A percentile compares a stretch with the other conserved stretches of the same genome.
phyloP scores from a whole-genome alignment of 2,113 vertebrate genomes.

The Scomber scombrus region DNA sequence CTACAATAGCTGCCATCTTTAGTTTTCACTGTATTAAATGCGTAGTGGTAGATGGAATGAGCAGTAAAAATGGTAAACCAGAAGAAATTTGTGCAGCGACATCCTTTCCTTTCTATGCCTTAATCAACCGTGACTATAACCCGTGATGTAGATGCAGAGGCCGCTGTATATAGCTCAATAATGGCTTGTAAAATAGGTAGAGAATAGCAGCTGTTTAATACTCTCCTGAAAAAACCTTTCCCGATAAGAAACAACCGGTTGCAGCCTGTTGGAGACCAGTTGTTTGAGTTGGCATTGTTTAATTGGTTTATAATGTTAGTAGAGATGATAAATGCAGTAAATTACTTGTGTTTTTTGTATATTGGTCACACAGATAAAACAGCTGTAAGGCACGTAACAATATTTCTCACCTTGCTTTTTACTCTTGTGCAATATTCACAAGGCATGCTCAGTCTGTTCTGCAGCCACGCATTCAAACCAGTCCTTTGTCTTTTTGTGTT shows the following conservation, averaged over 20 bases:
- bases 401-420: too few relatives aligned
- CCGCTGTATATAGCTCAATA: too few relatives aligned
- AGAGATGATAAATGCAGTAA: neutral
- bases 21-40: neutral
- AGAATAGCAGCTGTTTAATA: too few relatives aligned
- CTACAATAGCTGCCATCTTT: neutral
- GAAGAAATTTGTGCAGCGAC: neutral
- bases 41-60: too few relatives aligned
- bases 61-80: slow-evolving; percentile 11
- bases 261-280: neutral
- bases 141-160: too few relatives aligned
- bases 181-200: too few relatives aligned
- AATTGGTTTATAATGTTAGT: slow-evolving; percentile 5
- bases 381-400: neutral
- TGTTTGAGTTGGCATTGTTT: neutral
- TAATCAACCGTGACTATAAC: too few relatives aligned
- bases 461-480: neutral
- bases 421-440: too few relatives aligned
- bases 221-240: too few relatives aligned
- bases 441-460: neutral
- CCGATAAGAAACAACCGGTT: too few relatives aligned
- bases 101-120: too few relatives aligned
- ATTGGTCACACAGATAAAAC: neutral
- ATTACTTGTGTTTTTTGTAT: too few relatives aligned
- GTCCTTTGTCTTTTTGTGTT: slow-evolving; percentile 8